Conservation (phyloP, 2,797 vertebrate species). For the Aphelocoma californica region DNA sequence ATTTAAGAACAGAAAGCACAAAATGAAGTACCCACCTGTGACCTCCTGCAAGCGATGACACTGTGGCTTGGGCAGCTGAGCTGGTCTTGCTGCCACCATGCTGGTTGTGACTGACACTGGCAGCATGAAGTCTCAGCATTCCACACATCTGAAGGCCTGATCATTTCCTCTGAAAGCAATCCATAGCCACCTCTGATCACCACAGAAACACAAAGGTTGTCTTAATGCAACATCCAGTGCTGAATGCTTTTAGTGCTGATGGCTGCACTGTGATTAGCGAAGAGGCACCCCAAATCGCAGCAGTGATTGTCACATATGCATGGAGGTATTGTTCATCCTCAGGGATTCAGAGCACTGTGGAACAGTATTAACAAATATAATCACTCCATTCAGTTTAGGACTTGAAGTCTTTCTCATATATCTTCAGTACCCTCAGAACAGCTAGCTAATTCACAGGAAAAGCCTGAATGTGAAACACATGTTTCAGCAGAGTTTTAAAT, state of each 20-base stretch:
- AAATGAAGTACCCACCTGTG: not conserved
- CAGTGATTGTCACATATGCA: not conserved
- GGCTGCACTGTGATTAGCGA: not conserved
- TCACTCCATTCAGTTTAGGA: not conserved
- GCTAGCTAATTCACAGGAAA: conserved; percentile 18
- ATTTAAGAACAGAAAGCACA: not conserved
- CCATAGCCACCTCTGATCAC: not conserved
- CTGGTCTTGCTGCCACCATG: not conserved
- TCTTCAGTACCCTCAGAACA: not conserved
- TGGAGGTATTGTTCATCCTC: not conserved
- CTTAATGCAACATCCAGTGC: not conserved
- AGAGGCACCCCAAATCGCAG: not conserved
- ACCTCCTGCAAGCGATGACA: not conserved
- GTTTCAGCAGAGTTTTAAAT: conserved; percentile 21
- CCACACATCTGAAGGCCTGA: not conserved
- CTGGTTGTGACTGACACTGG: not conserved
- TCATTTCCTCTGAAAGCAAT: not conserved
- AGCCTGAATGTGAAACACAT: conserved; percentile 7
- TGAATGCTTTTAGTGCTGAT: not conserved
- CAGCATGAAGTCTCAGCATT: not conserved
- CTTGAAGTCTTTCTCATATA: not conserved
- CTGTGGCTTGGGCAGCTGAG: not conserved
- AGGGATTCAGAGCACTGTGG: not conserved
- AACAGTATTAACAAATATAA: not conserved
- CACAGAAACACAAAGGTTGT: not conserved